These are phyloP conservation scores for Gallinago stenura DNA, from an alignment of 2,797 vertebrate species.

Conservation along the genomic window DNA sequence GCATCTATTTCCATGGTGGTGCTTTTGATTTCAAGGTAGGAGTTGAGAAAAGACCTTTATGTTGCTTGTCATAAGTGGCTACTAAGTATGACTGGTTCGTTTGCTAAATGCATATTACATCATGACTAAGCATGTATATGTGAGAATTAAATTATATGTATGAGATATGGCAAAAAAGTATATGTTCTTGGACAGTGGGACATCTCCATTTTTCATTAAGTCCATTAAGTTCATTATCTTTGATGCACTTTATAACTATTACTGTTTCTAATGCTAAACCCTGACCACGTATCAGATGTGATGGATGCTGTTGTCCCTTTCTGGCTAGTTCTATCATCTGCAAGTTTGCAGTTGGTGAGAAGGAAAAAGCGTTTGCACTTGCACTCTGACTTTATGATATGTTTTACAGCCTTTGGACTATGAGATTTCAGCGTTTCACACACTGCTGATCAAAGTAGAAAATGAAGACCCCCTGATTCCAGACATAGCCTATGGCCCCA, in stretches of 20 bases:
- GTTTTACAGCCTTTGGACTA: constrained; percentile 90
- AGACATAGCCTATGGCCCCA: constrained; percentile 88
- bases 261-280: background rate
- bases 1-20: background rate
- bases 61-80: background rate
- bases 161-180: background rate
- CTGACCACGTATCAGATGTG: no score
- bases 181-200: background rate
- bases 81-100: background rate
- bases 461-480: constrained; percentile 93
- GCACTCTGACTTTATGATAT: background rate
- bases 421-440: constrained; percentile 89
- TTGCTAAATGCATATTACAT: background rate
- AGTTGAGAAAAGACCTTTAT: background rate
- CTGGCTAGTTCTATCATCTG: background rate
- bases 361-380: background rate
- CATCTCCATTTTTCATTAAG: background rate
- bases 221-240: background rate
- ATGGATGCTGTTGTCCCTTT: background rate
- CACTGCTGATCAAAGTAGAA: constrained; percentile 92
- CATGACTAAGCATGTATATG: background rate
- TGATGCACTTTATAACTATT: background rate
- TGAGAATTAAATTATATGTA: background rate
- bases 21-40: background rate
- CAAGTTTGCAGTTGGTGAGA: background rate